Percentiles rank a stretch among this genome's conserved stretches.
phyloP scores from a whole-genome alignment of 2,797 vertebrate genomes.

The Xenops minutus region DNA sequence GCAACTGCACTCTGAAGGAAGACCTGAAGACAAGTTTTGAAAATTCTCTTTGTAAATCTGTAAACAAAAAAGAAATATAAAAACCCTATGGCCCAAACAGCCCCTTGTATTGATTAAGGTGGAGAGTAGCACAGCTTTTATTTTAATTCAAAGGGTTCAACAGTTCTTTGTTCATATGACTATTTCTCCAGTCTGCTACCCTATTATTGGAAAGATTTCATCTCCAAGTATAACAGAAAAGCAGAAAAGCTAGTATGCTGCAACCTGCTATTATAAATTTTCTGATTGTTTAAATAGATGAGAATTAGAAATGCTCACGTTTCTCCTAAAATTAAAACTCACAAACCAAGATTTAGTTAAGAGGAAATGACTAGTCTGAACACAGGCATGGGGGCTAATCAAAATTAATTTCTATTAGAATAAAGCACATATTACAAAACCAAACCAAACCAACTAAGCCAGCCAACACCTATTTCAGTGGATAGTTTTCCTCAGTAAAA shows the following conservation, averaged over 20 bases:
- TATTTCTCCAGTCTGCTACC: neutral
- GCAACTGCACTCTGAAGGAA: neutral
- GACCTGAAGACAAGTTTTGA: neutral
- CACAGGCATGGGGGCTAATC: neutral
- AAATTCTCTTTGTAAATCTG: conserved; percentile 37
- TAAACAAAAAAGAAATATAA: conserved; percentile 8
- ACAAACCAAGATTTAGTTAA: neutral
- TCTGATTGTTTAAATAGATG: neutral
- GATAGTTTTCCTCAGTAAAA: neutral
- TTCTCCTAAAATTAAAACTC: neutral
- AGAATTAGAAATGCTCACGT: neutral
- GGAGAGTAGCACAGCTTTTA: neutral
- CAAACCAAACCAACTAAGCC: neutral
- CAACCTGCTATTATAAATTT: neutral
- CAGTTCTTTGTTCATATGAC: neutral
- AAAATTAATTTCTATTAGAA: neutral
- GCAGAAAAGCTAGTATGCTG: neutral
- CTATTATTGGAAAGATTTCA: neutral
- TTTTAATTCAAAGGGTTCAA: conserved; percentile 25
- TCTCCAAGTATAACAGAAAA: neutral
- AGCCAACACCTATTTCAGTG: neutral
- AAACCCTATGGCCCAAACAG: neutral
- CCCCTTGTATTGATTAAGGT: neutral
- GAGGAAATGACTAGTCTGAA: neutral
- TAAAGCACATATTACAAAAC: neutral